Percentiles rank a stretch among this genome's conserved stretches.
Conservation (phyloP, 30 jellyfish, hydroid and myxozoan genomes). For the Calvadosia cruxmelitensis region DNA sequence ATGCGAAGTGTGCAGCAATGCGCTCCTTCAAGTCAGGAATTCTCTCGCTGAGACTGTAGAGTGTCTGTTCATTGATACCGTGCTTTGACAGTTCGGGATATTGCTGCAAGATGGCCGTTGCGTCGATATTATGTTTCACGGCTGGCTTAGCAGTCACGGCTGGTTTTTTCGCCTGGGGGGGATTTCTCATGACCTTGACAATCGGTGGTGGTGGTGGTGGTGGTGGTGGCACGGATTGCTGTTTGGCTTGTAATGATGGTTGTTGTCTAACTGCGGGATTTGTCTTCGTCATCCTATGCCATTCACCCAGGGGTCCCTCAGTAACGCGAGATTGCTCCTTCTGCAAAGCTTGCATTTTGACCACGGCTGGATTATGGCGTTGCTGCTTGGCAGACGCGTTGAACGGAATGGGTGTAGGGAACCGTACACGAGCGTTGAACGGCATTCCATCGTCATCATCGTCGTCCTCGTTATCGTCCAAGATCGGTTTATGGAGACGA, state of each 20-base stretch:
- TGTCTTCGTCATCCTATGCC: neutral
- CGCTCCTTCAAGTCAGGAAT: conserved; percentile 76
- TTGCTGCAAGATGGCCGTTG: conserved; percentile 33
- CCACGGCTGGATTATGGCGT: neutral
- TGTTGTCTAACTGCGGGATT: neutral
- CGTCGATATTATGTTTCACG: conserved; percentile 11
- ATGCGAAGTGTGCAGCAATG: conserved; percentile 57
- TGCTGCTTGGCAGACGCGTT: neutral
- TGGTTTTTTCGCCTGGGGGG: neutral
- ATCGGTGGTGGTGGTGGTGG: neutral
- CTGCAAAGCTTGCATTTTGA: neutral
- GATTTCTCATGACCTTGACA: neutral
- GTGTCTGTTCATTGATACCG: conserved; percentile 59
- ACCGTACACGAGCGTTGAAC: neutral
- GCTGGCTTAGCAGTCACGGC: neutral
- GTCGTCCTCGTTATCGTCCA: neutral
- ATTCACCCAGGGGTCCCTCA: neutral
- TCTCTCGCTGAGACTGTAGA: conserved; percentile 39
- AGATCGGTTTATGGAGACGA: neutral
- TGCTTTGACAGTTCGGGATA: conserved; percentile 79
- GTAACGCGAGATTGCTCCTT: neutral
- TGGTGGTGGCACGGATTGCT: neutral
- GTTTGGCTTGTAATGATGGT: neutral
- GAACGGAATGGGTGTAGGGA: neutral
- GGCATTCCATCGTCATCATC: too few relatives aligned